Percentiles rank a stretch among this genome's conserved stretches.
Evolutionary conservation across 2,888 invertebrate species (phyloP).

Genomic region (Scaeva pyrastri): DNA sequence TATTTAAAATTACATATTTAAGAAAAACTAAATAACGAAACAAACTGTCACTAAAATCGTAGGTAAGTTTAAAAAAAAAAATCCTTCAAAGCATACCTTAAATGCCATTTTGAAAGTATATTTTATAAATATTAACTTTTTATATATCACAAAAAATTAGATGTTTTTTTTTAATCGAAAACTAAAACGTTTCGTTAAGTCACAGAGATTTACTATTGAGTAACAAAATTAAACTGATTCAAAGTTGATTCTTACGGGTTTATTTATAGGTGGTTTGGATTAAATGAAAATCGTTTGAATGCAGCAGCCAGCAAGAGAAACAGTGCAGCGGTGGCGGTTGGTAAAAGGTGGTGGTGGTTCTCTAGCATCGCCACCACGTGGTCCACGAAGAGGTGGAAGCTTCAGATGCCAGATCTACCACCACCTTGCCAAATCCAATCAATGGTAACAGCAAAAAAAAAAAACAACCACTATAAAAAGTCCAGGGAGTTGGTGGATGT

Average conservation of each 20-base stretch:
- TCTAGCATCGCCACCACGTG: slow-evolving; percentile 70
- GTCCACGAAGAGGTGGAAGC: slow-evolving; percentile 69
- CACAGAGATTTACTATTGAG: slow-evolving; percentile 62
- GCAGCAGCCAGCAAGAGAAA: background rate
- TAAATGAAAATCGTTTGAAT: slow-evolving; percentile 55
- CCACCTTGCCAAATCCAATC: slow-evolving; percentile 35
- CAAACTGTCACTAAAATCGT: background rate
- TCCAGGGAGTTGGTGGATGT: slow-evolving; percentile 58
- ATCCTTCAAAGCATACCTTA: slow-evolving; percentile 60
- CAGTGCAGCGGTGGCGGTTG: background rate
- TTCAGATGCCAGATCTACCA: slow-evolving; percentile 28
- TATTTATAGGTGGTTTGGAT: slow-evolving; percentile 71
- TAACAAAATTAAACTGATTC: slow-evolving; percentile 71
- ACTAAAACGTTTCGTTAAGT: slow-evolving; percentile 57
- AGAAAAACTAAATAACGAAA: background rate
- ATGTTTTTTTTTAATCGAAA: slow-evolving; percentile 16
- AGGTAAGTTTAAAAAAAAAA: background rate
- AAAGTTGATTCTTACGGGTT: slow-evolving; percentile 80
- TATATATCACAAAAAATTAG: slow-evolving; percentile 56
- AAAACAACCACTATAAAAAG: too few species aligned
- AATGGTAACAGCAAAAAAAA: slow-evolving; percentile 7
- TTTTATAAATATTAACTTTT: slow-evolving; percentile 36
- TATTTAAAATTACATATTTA: background rate
- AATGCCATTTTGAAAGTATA: slow-evolving; percentile 65
- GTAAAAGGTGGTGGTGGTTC: slow-evolving; percentile 1